Base-by-base conservation (phyloP, 2,888 invertebrate genomes). In the Cheilosia grossa region DNA sequence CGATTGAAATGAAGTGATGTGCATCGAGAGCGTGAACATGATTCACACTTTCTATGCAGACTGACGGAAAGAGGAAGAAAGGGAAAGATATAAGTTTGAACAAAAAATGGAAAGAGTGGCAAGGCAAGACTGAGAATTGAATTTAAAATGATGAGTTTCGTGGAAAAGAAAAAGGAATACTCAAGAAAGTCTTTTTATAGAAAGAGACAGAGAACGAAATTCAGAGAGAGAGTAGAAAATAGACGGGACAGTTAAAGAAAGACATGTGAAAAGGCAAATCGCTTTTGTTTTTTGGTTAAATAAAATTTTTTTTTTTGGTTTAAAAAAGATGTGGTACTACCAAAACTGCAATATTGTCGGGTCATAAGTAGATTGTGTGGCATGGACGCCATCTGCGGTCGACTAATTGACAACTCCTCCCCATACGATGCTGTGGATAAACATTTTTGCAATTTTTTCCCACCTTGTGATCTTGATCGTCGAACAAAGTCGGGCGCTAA, bases 321-420 rank as follows among this genome's bases (percentile, higher is more conserved):
- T 88, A 78, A 83, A 73, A 87, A 82, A 87, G 89, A 89, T 88
- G 88, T 89, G 88, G 89, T 96, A 96, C 96, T 97, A 96, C 96
- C 96, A 96, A 97, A 96, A 96, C 96, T 97, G 96, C 96, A 96
- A 96, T 96, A 97, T 95, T 96, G 96, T 94, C 96, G 95, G 94
- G 96, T 95, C 94, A 95, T 95, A 93, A 95, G 95, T 93, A 95
- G 94, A 93, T 93, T 93, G 93, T 94, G 93, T 69, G 89, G 88
- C 87, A 89, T 79, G 81, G 89, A 87, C 78, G 88, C 86, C 89
- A 88, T 88, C 88, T 89, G 89, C 87, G 88, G 88, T 87, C 89
- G 90, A 89, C 89, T 90, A 89, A 90, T 90, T 91, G 90, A 90
- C 91, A 91, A 90, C 90, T 94, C 94, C 92, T 94, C 95, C 93